phyloP scores from a whole-genome alignment of 1,140 invertebrate genomes.

The Cryptotermes secundus region DNA sequence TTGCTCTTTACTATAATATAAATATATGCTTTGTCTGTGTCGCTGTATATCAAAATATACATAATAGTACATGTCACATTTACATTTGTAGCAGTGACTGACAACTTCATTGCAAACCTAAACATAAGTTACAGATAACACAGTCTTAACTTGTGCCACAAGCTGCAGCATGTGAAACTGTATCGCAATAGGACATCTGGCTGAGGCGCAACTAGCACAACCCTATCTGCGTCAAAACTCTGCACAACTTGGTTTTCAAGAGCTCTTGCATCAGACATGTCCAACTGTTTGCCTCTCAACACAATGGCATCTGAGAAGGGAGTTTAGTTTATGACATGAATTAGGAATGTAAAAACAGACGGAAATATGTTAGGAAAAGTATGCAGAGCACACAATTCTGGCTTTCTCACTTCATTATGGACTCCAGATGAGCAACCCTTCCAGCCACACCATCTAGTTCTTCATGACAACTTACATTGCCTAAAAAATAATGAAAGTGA shows the following conservation, averaged over 20 bases:
- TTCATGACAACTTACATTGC: too few relatives aligned
- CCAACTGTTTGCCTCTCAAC: too few relatives aligned
- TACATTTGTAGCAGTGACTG: neutral
- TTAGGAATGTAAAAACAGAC: too few relatives aligned
- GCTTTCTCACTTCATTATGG: too few relatives aligned
- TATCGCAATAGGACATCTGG: neutral
- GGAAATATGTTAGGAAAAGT: too few relatives aligned
- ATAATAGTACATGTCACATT: neutral
- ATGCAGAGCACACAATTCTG: too few relatives aligned
- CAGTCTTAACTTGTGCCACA: neutral
- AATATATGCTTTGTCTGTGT: neutral
- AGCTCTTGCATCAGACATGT: neutral
- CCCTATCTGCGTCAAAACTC: neutral
- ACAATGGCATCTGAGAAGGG: too few relatives aligned
- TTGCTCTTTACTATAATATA: neutral
- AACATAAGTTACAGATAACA: neutral
- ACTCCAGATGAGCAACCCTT: too few relatives aligned
- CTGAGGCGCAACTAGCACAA: neutral
- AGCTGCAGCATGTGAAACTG: neutral
- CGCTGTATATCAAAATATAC: constrained; percentile 1
- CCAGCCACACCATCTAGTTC: too few relatives aligned
- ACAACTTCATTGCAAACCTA: neutral
- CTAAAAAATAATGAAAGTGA: too few relatives aligned
- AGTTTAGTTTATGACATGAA: too few relatives aligned
- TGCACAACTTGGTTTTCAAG: neutral